Base-by-base conservation (phyloP, 2,888 invertebrate genomes). In the Coenonympha arcania region DNA sequence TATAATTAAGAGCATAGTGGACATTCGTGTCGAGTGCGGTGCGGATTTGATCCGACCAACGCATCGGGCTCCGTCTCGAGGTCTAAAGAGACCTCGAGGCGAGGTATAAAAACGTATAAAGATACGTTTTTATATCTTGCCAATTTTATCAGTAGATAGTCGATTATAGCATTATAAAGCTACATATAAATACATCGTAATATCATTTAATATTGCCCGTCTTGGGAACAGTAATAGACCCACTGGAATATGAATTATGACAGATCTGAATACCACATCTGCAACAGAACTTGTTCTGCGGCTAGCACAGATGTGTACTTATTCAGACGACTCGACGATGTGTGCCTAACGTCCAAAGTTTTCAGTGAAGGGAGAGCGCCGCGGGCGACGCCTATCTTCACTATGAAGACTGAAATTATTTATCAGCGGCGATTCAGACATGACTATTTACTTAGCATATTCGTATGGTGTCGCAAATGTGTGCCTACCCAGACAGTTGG, bases 341-440 rank as follows among this genome's bases (percentile, higher is more conserved):
- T 59, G 55, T 54, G 51, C 50, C 54, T 52, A 36, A 28, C 42
- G 56, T 48, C 52, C 56, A 50, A 79, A 80, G 79, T 82, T 84
- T 77, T 74, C 69, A 48, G 46, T 51, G 64, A 67, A 69, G 70
- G 69, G 71, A 71, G 71, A 71, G 61, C 71, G 82, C 83, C 78
- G 60, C 70, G 64, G 72, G 84, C 71, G 62, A 66, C 68, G 77
- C 77, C 79, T 78, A 76, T 57, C 59, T 56, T 58, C 51, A 50
- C 57, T 70, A 64, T 68, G 39, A 13, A 22, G 9, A 39, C 24
- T 24, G 67, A 75, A 71, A 74, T 81, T 81, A 84, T 81, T 81
- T 81, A 84, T 81, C 78, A 79, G 73, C 74, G 77, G 67, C 69
- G 69, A 77, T 74, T 72, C 73, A 73, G 72, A 85, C 85, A 85